Percentiles rank a stretch among this genome's conserved stretches.
phyloP scores from a whole-genome alignment of 2,113 vertebrate species.

The Hypanus sabinus region DNA sequence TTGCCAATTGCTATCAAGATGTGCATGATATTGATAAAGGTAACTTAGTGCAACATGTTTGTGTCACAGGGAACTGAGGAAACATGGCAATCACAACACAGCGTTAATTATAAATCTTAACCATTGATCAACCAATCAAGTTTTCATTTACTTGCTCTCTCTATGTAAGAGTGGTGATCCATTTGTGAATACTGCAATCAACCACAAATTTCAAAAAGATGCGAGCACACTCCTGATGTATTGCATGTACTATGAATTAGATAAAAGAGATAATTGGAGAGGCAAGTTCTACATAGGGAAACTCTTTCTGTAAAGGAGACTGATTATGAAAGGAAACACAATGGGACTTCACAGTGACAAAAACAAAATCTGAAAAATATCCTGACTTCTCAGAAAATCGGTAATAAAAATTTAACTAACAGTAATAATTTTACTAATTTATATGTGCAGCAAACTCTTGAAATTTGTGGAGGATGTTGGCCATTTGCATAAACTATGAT shows the following conservation, averaged over 20 bases:
- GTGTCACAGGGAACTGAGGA: background rate
- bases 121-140: background rate
- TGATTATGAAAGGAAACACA: background rate
- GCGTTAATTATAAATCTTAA: background rate
- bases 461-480: background rate
- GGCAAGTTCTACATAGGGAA: background rate
- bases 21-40: background rate
- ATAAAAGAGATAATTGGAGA: background rate
- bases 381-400: background rate
- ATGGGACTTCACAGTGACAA: background rate
- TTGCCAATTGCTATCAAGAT: background rate
- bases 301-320: background rate
- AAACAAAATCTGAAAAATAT: background rate
- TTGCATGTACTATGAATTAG: background rate
- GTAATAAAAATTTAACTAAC: background rate
- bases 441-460: background rate
- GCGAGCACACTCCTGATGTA: background rate
- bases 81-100: background rate
- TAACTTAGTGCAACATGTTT: slow-evolving; percentile 1
- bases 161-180: background rate
- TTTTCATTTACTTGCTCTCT: background rate
- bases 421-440: background rate
- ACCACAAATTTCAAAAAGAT: background rate
- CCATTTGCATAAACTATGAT: too few species aligned
- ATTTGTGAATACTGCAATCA: background rate